Conservation (phyloP, 1,140 invertebrate genomes). For the Drosophila dunni region DNA sequence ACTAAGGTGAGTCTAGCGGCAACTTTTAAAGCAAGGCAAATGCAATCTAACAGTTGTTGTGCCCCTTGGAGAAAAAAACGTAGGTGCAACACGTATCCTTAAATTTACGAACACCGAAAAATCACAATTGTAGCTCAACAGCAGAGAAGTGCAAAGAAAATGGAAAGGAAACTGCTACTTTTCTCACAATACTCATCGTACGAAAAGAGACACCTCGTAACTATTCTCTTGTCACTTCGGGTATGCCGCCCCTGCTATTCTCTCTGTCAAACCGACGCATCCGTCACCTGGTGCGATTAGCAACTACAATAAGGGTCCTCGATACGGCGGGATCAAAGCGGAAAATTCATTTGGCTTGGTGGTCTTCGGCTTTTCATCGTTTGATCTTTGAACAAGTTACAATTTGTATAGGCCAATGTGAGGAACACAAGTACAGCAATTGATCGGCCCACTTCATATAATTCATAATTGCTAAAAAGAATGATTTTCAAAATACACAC, state of each 20-base stretch:
- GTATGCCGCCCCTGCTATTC: slow-evolving; percentile 15
- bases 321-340: slow-evolving; percentile 83
- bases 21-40: slow-evolving; percentile 65
- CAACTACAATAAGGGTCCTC: slow-evolving; percentile 60
- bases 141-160: slow-evolving; percentile 19
- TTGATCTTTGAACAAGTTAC: slow-evolving; percentile 69
- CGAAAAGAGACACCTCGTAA: slow-evolving; percentile 77
- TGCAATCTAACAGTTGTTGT: slow-evolving; percentile 45
- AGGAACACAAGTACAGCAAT: slow-evolving; percentile 42
- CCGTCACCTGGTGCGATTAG: slow-evolving; percentile 81
- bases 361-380: slow-evolving; percentile 67
- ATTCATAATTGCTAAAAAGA: slow-evolving; percentile 43
- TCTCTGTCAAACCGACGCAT: slow-evolving; percentile 64
- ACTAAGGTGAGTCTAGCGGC: slow-evolving; percentile 63
- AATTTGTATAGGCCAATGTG: slow-evolving; percentile 49
- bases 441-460: slow-evolving; percentile 52
- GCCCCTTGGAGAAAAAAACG: slow-evolving; percentile 52
- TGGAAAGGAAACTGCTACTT: slow-evolving; percentile 71
- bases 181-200: slow-evolving; percentile 71
- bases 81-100: slow-evolving; percentile 54
- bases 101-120: slow-evolving; percentile 39
- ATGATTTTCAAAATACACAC: not conserved
- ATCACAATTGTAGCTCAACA: slow-evolving; percentile 53
- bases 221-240: slow-evolving; percentile 77
- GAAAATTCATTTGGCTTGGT: slow-evolving; percentile 84